Conservation (phyloP, 2,888 invertebrate genomes). For the Pilophorus perplexus region DNA sequence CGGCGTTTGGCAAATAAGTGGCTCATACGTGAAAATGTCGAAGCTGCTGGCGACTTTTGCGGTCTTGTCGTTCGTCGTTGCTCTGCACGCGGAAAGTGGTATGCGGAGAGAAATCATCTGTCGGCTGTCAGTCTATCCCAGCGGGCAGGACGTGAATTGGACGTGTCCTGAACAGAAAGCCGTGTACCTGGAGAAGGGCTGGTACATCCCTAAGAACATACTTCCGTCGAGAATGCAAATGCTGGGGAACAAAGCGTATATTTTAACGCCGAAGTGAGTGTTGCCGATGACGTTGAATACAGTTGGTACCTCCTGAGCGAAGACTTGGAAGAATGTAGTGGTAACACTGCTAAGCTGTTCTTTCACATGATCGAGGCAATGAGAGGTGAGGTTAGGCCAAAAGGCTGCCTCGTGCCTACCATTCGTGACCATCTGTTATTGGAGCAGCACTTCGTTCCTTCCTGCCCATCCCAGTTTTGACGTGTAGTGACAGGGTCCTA, state of each 20-base stretch:
- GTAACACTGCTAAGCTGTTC: not conserved
- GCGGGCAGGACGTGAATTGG: slow-evolving; percentile 56
- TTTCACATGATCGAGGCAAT: not conserved
- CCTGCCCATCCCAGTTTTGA: too few species aligned
- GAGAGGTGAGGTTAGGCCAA: too few species aligned
- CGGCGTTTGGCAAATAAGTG: too few species aligned
- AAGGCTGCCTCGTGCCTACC: too few species aligned
- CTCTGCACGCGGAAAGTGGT: not conserved
- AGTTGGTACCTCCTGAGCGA: not conserved
- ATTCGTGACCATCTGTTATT: too few species aligned
- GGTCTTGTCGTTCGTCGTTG: too few species aligned
- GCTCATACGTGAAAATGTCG: too few species aligned
- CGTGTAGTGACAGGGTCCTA: too few species aligned
- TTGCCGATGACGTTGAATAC: too few species aligned
- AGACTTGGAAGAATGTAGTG: not conserved
- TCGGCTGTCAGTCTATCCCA: slow-evolving; percentile 46
- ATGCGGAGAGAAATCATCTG: slow-evolving; percentile 32
- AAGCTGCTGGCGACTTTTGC: too few species aligned
- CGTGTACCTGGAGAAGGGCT: slow-evolving; percentile 59
- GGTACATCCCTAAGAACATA: slow-evolving; percentile 61
- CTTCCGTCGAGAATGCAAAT: slow-evolving; percentile 63
- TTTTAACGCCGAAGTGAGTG: slow-evolving; percentile 59
- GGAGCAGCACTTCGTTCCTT: too few species aligned
- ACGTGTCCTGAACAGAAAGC: slow-evolving; percentile 60
- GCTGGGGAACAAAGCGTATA: slow-evolving; percentile 58